Evolutionary conservation across 2,888 invertebrate genomes (phyloP).

Genomic region (Acronicta aceris): DNA sequence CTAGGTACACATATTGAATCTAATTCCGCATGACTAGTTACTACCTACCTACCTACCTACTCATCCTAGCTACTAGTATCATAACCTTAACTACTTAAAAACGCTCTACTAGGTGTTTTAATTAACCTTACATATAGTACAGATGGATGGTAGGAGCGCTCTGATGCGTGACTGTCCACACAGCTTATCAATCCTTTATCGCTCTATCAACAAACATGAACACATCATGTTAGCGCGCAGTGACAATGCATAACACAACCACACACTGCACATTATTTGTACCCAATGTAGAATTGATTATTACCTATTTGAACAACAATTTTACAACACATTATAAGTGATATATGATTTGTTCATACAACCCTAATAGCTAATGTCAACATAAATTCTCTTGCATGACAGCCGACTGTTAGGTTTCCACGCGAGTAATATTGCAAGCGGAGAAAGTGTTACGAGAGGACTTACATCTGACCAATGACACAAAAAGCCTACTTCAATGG

Average conservation of each 20-base stretch:
- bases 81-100: too few relatives aligned
- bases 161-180: constrained; percentile 55
- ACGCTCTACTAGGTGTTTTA: constrained; percentile 12
- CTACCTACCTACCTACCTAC: too few relatives aligned
- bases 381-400: constrained; percentile 49
- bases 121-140: constrained; percentile 24
- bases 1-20: too few relatives aligned
- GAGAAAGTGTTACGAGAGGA: constrained; percentile 64
- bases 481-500: constrained; percentile 53
- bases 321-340: constrained; percentile 13
- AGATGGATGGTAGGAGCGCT: constrained; percentile 45
- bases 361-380: constrained; percentile 54
- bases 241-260: constrained; percentile 48
- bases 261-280: constrained; percentile 27
- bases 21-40: too few relatives aligned
- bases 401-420: constrained; percentile 49
- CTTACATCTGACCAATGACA: constrained; percentile 59
- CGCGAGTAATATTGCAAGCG: constrained; percentile 41
- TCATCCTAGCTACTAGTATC: too few relatives aligned
- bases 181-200: constrained; percentile 66
- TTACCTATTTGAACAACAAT: constrained; percentile 51
- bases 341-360: constrained; percentile 38
- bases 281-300: constrained; percentile 43
- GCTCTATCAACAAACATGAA: constrained; percentile 62
- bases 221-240: constrained; percentile 74